Base-by-base conservation (phyloP, 2,113 vertebrate genomes). In the Xenopus borealis region DNA sequence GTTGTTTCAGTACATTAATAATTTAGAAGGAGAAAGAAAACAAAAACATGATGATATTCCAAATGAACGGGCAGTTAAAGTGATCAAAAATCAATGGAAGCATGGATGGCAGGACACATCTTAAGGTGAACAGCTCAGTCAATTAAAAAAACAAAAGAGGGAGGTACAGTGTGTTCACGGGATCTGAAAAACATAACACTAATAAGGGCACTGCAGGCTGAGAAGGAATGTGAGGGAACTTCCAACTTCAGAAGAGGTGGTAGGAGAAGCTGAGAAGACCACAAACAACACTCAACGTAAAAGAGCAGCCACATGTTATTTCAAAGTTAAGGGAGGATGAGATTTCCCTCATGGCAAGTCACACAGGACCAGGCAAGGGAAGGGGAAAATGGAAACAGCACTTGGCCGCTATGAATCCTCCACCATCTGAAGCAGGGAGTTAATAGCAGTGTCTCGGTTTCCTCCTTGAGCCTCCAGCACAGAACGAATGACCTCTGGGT, bases 371-470 rank as follows among this genome's bases (percentile, higher is more conserved):
- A 45, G 62, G 63, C 69, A 62, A 53, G 62, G 55, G 44, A 14
- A 58, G n/a, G 68, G 18, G 13, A 45, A 59, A 17, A 11, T 10
- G 47, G 4, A 23, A 2, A n/a, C 53, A 27, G n/a, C n/a, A 18
- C 20, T n/a, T 3, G 12, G 40, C 44, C 80, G 74, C 92, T 95
- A 99, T 40, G 96, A 92, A 80, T 98, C 96, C 81, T 99, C 96
- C 0, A 91, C 91, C 90, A 99, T 98, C 89, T 98, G 96, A 80
- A 99, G 92, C 82, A 99, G 88, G 3, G 96, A 98, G 87, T 99
- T 98, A 86, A 99, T 92, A 81, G 97, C 95, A 7, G 94, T 92
- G 8, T 97, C 95, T 81, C 93, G 94, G 88, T 94, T 93, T 1
- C 96, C 97, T 44, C 94, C 88, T 84, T 99, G 96, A 13, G 95